Conservation (phyloP, 2,113 vertebrate genomes). For the Carlito syrichta region DNA sequence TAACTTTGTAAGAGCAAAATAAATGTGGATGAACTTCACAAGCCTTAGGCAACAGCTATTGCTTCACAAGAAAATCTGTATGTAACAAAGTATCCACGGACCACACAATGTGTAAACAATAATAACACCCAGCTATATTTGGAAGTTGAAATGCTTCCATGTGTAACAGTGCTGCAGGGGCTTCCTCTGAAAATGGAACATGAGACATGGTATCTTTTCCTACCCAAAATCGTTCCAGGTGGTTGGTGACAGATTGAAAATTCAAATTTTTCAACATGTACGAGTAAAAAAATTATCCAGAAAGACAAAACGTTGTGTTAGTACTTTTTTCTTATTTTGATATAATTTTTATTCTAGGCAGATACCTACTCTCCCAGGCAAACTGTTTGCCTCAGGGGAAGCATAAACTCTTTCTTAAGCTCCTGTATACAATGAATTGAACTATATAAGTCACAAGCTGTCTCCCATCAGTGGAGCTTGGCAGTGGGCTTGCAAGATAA, state of each 20-base stretch:
- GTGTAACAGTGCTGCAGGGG: not conserved
- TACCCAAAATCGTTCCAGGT: not conserved
- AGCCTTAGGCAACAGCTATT: slow-evolving; percentile 30
- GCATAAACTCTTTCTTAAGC: not conserved
- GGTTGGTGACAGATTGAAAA: not conserved
- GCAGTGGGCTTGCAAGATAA: too few relatives aligned
- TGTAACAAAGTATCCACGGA: not conserved
- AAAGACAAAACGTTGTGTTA: not conserved
- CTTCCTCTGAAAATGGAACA: not conserved
- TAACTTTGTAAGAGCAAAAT: slow-evolving; percentile 29
- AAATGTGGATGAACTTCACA: slow-evolving; percentile 35
- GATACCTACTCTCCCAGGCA: rapidly evolving
- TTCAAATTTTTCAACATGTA: not conserved
- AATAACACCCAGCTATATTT: not conserved
- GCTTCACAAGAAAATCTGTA: slow-evolving; percentile 1
- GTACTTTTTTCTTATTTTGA: not conserved
- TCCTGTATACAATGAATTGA: not conserved
- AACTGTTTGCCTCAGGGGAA: not conserved
- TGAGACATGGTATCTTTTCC: not conserved
- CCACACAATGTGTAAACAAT: slow-evolving; percentile 21
- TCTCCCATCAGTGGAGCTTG: not conserved
- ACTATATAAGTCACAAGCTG: too few relatives aligned
- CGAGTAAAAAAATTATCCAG: not conserved
- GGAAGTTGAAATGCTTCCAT: slow-evolving; percentile 37
- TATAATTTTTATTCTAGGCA: too few relatives aligned